phyloP scores from a whole-genome alignment of 2,797 vertebrate genomes.

The Acanthurus lineatus region DNA sequence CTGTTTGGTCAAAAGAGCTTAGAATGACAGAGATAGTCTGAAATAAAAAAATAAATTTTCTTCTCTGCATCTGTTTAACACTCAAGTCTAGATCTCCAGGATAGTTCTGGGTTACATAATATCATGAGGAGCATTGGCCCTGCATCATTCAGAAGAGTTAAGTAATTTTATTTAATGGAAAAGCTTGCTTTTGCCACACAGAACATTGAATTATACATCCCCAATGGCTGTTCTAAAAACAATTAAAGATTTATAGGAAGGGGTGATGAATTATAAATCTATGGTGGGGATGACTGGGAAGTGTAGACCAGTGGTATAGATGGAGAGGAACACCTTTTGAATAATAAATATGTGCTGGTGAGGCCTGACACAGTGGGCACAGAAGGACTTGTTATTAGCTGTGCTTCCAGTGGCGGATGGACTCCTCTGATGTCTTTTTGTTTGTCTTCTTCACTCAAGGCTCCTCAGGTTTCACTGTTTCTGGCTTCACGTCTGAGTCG shows the following conservation, averaged over 20 bases:
- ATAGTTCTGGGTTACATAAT: conserved; percentile 43
- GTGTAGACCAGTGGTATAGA: conserved; percentile 58
- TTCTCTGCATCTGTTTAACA: conserved; percentile 25
- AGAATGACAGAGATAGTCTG: conserved; percentile 1
- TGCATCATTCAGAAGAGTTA: conserved; percentile 20
- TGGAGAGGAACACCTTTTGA: conserved; percentile 64
- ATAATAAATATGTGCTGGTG: conserved; percentile 70
- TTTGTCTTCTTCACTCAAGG: conserved; percentile 12
- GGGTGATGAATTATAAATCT: conserved; percentile 79
- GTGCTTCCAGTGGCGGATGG: conserved; percentile 36
- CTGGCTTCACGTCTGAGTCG: conserved; percentile 15
- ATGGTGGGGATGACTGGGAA: conserved; percentile 73
- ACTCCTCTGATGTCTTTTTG: conserved; percentile 42
- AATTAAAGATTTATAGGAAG: conserved; percentile 75
- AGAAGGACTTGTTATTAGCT: conserved; percentile 40
- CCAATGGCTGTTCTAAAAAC: conserved; percentile 59
- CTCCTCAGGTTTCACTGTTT: conserved; percentile 14
- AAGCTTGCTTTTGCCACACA: conserved; percentile 37
- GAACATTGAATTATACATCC: conserved; percentile 68
- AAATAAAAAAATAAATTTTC: conserved; percentile 21
- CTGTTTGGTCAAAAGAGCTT: conserved; percentile 21
- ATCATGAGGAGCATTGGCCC: neutral
- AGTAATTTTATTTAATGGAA: conserved; percentile 29
- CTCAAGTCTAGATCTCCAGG: neutral
- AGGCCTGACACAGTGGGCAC: conserved; percentile 48